Evolutionary conservation across 2,797 vertebrate genomes (phyloP).

Genomic region (Sebastes trivittatus): DNA sequence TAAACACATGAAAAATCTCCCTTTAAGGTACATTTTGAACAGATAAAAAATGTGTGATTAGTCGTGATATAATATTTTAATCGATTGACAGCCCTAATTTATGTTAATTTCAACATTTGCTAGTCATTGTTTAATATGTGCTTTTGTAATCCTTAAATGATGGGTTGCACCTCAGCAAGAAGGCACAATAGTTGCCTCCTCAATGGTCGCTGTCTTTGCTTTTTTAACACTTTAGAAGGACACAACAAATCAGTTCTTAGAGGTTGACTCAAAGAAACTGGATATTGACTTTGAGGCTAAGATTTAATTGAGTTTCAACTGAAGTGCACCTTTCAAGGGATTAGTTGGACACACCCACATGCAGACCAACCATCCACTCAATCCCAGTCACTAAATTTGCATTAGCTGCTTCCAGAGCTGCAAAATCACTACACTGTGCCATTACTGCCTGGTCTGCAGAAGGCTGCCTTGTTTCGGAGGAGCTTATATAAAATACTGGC

Average conservation of each 20-base stretch:
- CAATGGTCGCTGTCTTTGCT: background rate
- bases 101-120: background rate
- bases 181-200: background rate
- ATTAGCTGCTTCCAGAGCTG: constrained; percentile 9
- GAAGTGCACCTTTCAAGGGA: constrained; percentile 42
- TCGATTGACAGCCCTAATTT: too few species aligned
- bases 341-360: constrained; percentile 22
- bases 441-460: constrained; percentile 4
- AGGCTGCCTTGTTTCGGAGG: background rate
- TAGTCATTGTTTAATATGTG: background rate
- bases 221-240: background rate
- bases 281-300: constrained; percentile 13
- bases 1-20: too few species aligned
- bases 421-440: constrained; percentile 3
- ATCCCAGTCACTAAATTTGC: constrained; percentile 34
- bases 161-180: background rate
- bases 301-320: constrained; percentile 42
- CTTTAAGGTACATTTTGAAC: too few species aligned
- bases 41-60: too few species aligned
- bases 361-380: constrained; percentile 22
- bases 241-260: background rate
- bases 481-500: constrained; percentile 39
- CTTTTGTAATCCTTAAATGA: constrained; percentile 1
- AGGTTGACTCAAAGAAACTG: constrained; percentile 12
- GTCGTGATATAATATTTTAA: too few species aligned